These are phyloP conservation scores for Tachyglossus aculeatus DNA, from an alignment of 2,797 vertebrate genomes.

Conservation along the genomic window DNA sequence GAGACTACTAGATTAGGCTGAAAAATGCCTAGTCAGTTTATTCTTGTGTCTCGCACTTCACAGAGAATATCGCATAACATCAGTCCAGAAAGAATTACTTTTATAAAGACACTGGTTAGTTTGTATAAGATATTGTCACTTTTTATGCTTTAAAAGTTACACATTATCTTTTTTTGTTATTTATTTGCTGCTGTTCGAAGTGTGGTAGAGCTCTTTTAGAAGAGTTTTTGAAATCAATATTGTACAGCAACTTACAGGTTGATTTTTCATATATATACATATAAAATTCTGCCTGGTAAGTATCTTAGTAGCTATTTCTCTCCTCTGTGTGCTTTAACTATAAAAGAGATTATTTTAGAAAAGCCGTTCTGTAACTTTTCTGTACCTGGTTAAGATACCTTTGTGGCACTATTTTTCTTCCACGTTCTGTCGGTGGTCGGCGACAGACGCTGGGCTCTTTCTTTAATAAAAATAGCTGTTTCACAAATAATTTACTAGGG, in stretches of 20 bases:
- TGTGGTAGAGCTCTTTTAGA: conserved; percentile 34
- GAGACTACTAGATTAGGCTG: conserved; percentile 65
- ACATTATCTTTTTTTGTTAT: conserved; percentile 45
- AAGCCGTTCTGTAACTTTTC: conserved; percentile 29
- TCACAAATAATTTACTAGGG: conserved; percentile 24
- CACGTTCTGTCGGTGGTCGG: too few species aligned
- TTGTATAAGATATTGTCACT: conserved; percentile 63
- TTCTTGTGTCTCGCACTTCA: conserved; percentile 70
- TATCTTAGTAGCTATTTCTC: conserved; percentile 37
- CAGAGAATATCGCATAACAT: conserved; percentile 60
- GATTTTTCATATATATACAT: conserved; percentile 25
- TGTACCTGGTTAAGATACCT: conserved; percentile 22
- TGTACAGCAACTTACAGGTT: conserved; percentile 38
- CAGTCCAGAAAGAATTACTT: conserved; percentile 61
- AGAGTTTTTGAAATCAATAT: conserved; percentile 50
- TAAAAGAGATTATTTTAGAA: conserved; percentile 61
- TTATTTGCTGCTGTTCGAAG: conserved; percentile 68
- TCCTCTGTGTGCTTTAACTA: conserved; percentile 27
- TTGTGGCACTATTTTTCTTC: conserved; percentile 16
- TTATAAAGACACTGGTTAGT: conserved; percentile 62
- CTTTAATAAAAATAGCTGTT: conserved; percentile 24
- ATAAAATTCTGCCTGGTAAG: conserved; percentile 28
- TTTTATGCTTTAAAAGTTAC: conserved; percentile 63
- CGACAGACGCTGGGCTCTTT: conserved; percentile 37
- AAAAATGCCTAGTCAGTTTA: conserved; percentile 66